phyloP scores from a whole-genome alignment of 2,888 invertebrate genomes.

The Leucania comma region DNA sequence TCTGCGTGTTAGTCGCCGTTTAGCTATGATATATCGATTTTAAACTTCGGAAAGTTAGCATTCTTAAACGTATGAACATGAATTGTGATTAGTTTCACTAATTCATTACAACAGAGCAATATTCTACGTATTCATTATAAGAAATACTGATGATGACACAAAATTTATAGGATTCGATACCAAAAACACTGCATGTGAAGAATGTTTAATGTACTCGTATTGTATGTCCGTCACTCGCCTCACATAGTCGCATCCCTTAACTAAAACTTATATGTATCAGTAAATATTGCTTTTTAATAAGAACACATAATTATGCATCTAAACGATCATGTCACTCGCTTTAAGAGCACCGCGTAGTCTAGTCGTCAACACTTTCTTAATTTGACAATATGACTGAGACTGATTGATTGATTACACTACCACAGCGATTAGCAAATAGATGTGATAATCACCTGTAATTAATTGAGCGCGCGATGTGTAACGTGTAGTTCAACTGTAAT shows the following conservation, averaged over 20 bases:
- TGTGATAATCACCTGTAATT: slow-evolving; percentile 34
- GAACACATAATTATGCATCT: neutral
- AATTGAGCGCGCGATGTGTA: slow-evolving; percentile 14
- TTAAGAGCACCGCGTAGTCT: neutral
- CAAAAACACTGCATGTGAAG: neutral
- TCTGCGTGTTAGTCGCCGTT: neutral
- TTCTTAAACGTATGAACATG: neutral
- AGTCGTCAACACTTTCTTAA: slow-evolving; percentile 34
- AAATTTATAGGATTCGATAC: neutral
- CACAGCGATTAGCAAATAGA: slow-evolving; percentile 32
- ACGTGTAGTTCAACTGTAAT: slow-evolving; percentile 10
- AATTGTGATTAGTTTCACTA: neutral
- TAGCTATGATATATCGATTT: slow-evolving; percentile 22
- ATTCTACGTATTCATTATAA: neutral
- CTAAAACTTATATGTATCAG: neutral
- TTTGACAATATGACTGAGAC: slow-evolving; percentile 39
- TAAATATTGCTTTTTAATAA: neutral
- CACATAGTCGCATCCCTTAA: no score
- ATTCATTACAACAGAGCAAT: slow-evolving; percentile 4
- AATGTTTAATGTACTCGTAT: neutral
- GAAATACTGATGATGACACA: neutral
- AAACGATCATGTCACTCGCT: neutral
- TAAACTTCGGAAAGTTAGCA: neutral
- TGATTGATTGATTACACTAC: slow-evolving; percentile 37
- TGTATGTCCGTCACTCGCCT: neutral